Evolutionary conservation across 2,113 vertebrate genomes (phyloP), one percentile per base, ranked within the genome.

Genomic region (Rynchops niger): DNA sequence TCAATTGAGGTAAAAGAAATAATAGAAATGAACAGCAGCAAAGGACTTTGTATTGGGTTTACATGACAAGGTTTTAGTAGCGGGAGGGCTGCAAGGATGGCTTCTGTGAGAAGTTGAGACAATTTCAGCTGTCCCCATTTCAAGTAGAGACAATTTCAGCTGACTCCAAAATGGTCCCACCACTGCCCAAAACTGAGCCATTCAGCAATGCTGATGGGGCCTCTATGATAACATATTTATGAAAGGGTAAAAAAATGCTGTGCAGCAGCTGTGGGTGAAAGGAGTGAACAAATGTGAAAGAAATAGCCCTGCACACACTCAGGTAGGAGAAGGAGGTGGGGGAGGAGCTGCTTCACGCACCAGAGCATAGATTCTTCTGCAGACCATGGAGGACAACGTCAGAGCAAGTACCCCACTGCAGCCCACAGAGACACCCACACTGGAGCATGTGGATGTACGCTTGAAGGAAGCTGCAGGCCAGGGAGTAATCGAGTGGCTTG

Each of bases 41-140:
- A 73, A 63, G 6, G 20, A 77, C 8, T 40, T 90, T 45, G 8
- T 23, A 26, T 42, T 22, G 15, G 23, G 3, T 42, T 72, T 66
- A 34, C 0, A 0, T n/a, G 9, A 43, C 11, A 22, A 67, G 9
- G 6, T 45, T 55, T 79, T 45, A 16, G 29, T 45, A 61, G 29
- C 2, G 9, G 18, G 2, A 50, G 13, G 12, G 9, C n/a, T 69
- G 55, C 4, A 34, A 66, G 27, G 3, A 9, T 53, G 17, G 0
- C 14, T 82, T 36, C 38, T 69, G 36, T 73, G 34, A 77, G 32
- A 59, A 45, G 43, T 45, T 18, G 43, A 45, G 43, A 45, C 43
- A 45, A 42, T 42, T 42, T 42, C 42, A 45, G 18, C 45, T 45
- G 45, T 18, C 45, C 45, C 45, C 2, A 22, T 13, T 15, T 76